Evolutionary conservation across 1,140 invertebrate genomes (phyloP).

Genomic region (Cepaea nemoralis): DNA sequence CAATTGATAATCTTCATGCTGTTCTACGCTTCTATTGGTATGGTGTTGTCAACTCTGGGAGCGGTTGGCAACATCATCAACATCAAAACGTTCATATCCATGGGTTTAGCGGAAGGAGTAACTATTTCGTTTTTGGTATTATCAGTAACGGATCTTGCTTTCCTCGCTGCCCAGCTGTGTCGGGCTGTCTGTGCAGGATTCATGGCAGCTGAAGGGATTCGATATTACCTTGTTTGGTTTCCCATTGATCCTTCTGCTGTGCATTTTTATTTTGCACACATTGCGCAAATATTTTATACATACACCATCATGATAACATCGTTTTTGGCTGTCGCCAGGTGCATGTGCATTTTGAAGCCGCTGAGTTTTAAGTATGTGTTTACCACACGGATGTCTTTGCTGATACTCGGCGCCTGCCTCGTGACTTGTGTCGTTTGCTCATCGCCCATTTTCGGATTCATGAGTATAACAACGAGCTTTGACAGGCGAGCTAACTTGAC

Average conservation of each 20-base stretch:
- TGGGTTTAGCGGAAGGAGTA: not conserved
- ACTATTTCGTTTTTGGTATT: not conserved
- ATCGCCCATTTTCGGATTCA: not conserved
- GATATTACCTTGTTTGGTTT: not conserved
- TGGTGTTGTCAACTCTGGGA: not conserved
- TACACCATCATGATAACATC: not conserved
- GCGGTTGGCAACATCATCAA: not conserved
- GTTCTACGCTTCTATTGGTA: not conserved
- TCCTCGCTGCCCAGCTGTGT: not conserved
- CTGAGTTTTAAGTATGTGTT: constrained; percentile 3
- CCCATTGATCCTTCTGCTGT: not conserved
- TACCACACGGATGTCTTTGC: not conserved
- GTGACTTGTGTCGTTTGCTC: not conserved
- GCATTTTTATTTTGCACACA: not conserved
- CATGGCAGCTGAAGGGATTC: not conserved
- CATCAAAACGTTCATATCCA: not conserved
- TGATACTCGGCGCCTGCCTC: not conserved
- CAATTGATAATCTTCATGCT: not conserved
- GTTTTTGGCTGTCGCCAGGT: not conserved
- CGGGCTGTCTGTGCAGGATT: not conserved
- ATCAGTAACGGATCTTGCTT: not conserved
- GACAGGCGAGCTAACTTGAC: not conserved
- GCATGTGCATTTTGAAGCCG: not conserved
- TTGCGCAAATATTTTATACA: not conserved
- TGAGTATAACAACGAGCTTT: not conserved